Evolutionary conservation across 35 echinoderm and acorn worm genomes (phyloP).

Genomic region (Strongylocentrotus purpuratus): DNA sequence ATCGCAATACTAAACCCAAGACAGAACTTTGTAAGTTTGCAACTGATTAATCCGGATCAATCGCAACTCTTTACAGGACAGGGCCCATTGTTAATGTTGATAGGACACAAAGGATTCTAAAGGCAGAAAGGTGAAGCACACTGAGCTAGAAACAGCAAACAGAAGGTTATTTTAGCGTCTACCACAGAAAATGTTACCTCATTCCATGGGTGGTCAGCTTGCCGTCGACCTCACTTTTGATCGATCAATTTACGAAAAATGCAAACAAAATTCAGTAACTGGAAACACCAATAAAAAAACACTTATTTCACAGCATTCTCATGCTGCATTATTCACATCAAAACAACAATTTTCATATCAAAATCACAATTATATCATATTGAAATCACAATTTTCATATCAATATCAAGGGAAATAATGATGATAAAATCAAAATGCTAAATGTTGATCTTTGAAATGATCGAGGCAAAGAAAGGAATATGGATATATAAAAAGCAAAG

Average conservation of each 20-base stretch:
- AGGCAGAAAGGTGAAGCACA: neutral
- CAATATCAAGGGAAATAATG: neutral
- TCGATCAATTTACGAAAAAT: neutral
- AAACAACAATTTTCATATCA: neutral
- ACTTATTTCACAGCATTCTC: neutral
- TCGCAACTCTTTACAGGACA: no score
- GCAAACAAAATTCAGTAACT: neutral
- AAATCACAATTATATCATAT: neutral
- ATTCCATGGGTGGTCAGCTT: neutral
- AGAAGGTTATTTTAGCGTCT: neutral
- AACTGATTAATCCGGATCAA: no score
- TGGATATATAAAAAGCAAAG: neutral
- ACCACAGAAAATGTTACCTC: conserved; percentile 7
- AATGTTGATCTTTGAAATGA: neutral
- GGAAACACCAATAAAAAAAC: neutral
- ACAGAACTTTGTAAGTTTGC: no score
- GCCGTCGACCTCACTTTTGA: conserved; percentile 33
- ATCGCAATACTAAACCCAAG: no score
- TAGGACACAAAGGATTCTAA: neutral
- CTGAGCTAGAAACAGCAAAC: neutral
- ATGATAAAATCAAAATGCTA: neutral
- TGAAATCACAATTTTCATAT: no score
- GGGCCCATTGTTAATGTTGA: neutral
- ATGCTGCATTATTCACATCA: neutral
- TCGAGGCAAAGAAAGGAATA: neutral